Conservation (phyloP, 2,797 vertebrate species). For the Tragelaphus eurycerus region DNA sequence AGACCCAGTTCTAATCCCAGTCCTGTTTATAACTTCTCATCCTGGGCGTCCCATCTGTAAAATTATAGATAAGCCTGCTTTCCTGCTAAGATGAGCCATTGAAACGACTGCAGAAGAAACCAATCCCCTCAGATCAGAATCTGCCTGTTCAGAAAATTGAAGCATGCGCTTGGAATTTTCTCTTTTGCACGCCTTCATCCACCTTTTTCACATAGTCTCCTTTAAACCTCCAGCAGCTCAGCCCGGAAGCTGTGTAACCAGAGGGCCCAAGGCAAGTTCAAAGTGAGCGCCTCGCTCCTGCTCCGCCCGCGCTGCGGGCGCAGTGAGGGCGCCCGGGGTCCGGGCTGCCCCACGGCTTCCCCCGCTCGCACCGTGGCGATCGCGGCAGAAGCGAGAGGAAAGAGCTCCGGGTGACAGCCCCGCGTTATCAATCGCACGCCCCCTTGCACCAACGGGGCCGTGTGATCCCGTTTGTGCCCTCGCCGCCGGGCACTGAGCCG, state of each 20-base stretch:
- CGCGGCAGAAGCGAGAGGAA: conserved; percentile 80
- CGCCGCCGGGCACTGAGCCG: not conserved
- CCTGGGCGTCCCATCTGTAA: not conserved
- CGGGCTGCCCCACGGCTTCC: not conserved
- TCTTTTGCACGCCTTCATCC: not conserved
- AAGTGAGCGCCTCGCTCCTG: not conserved
- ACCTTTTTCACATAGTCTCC: not conserved
- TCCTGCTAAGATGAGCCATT: not conserved
- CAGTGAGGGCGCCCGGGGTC: not conserved
- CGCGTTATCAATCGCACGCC: conserved; percentile 62
- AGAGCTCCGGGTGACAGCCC: conserved; percentile 71
- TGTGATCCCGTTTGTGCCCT: conserved; percentile 74
- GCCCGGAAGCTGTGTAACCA: not conserved
- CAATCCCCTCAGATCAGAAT: not conserved
- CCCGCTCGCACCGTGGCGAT: conserved; percentile 59
- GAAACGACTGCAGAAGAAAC: not conserved
- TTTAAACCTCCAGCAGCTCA: not conserved
- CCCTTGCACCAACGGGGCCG: conserved; percentile 61
- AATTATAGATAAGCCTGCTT: not conserved
- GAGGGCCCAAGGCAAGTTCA: fast-evolving
- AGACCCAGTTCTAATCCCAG: not conserved
- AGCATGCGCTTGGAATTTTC: not conserved
- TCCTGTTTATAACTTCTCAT: not conserved
- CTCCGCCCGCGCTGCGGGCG: not conserved
- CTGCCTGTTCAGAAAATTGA: not conserved